phyloP scores from a whole-genome alignment of 1,140 invertebrate genomes.

The Cyclargus thomasi region DNA sequence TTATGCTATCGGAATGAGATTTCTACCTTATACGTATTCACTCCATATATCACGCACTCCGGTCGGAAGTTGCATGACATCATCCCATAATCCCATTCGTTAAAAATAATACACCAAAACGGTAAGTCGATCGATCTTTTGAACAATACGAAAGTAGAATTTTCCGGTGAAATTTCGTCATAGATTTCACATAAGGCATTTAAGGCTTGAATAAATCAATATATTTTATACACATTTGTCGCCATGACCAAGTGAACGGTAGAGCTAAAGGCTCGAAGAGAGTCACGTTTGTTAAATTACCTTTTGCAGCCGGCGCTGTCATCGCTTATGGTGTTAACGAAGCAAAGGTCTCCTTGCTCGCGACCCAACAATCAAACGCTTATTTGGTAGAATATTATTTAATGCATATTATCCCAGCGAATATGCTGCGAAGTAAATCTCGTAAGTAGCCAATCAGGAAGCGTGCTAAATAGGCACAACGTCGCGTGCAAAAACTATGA shows the following conservation, averaged over 20 bases:
- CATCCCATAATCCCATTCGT: background rate
- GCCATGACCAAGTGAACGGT: slow-evolving; percentile 29
- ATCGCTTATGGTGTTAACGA: slow-evolving; percentile 46
- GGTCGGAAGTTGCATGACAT: slow-evolving; percentile 25
- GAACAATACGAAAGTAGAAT: background rate
- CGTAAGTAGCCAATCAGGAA: slow-evolving; percentile 16
- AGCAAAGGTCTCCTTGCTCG: slow-evolving; percentile 37
- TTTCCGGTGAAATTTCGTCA: background rate
- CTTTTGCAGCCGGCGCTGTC: slow-evolving; percentile 41
- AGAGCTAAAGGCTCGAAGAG: slow-evolving; percentile 42
- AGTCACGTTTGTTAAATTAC: slow-evolving; percentile 47
- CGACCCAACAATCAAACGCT: slow-evolving; percentile 33
- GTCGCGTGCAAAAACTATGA: slow-evolving; percentile 26
- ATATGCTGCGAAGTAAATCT: background rate
- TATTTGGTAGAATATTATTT: slow-evolving; percentile 28
- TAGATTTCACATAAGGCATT: background rate
- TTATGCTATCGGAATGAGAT: slow-evolving; percentile 71
- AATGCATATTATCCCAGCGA: slow-evolving; percentile 5
- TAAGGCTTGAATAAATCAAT: slow-evolving; percentile 10
- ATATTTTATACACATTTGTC: slow-evolving; percentile 19
- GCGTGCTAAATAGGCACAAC: background rate
- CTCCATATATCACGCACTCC: slow-evolving; percentile 57
- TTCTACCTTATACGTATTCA: slow-evolving; percentile 64
- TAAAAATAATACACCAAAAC: background rate
- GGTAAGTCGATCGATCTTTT: background rate